These are phyloP conservation scores for Blennius ocellaris DNA, from an alignment of 2,113 vertebrate genomes.

Conservation along the genomic window DNA sequence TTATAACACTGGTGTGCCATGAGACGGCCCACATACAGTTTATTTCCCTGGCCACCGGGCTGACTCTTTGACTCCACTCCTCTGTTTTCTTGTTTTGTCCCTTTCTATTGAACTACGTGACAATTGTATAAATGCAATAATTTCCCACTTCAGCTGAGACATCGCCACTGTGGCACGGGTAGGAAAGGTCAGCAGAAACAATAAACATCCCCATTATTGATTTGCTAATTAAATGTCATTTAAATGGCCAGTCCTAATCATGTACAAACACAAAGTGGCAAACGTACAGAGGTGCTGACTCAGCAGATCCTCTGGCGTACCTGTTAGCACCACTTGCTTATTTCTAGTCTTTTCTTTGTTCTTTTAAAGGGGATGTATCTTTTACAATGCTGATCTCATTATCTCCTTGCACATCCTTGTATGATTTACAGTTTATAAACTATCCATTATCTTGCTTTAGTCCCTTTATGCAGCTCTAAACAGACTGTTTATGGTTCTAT, in stretches of 20 bases:
- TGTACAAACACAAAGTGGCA: neutral
- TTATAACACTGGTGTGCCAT: neutral
- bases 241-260: neutral
- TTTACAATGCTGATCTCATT: neutral
- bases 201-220: slow-evolving; percentile 12
- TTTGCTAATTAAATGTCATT: slow-evolving; percentile 29
- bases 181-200: slow-evolving; percentile 27
- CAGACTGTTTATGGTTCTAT: neutral
- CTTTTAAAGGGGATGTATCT: neutral
- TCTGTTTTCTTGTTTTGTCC: neutral
- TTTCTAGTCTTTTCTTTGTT: neutral
- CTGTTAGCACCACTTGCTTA: neutral
- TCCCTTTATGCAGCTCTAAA: neutral
- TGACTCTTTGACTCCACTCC: neutral
- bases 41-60: neutral
- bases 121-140: neutral
- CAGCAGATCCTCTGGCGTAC: slow-evolving; percentile 3
- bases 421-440: slow-evolving; percentile 2
- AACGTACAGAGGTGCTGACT: neutral
- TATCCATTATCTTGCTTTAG: neutral
- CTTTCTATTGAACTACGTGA: slow-evolving; percentile 1
- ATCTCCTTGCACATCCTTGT: neutral
- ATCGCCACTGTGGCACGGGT: neutral
- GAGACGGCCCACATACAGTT: neutral
- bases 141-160: slow-evolving; percentile 18